Evolutionary conservation across 2,113 vertebrate species (phyloP).

Genomic region (Saccopteryx bilineata): DNA sequence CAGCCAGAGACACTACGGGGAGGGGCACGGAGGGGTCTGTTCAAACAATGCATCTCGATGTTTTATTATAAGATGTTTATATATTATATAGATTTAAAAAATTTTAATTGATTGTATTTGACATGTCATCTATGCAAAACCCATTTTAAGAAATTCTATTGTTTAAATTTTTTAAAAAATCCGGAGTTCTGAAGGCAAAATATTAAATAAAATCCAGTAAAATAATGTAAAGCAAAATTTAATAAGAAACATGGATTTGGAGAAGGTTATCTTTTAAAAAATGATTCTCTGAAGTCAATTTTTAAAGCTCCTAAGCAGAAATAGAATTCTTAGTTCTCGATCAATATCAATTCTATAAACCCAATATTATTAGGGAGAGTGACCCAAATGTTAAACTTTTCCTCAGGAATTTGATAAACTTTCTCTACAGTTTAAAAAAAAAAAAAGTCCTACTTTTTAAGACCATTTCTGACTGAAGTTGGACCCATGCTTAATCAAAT

Average conservation of each 20-base stretch:
- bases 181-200: background rate
- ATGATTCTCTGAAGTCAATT: constrained; percentile 68
- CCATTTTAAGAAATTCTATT: constrained; percentile 31
- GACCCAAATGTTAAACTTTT: constrained; percentile 73
- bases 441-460: constrained; percentile 67
- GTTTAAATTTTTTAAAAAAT: background rate
- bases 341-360: constrained; percentile 71
- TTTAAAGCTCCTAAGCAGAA: constrained; percentile 71
- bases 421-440: constrained; percentile 61
- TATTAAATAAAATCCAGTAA: constrained; percentile 58
- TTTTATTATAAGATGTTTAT: constrained; percentile 22
- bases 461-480: constrained; percentile 68
- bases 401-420: constrained; percentile 71
- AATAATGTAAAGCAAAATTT: constrained; percentile 52
- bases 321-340: constrained; percentile 55
- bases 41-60: background rate
- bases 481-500: constrained; percentile 55
- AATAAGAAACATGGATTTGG: constrained; percentile 66
- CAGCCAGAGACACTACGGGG: background rate
- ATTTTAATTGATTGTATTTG: constrained; percentile 18
- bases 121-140: background rate
- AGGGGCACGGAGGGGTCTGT: background rate
- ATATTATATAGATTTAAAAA: background rate
- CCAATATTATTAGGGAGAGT: constrained; percentile 69
- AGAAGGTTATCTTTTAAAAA: constrained; percentile 70